phyloP scores from a whole-genome alignment of 2,113 vertebrate genomes.

The Bufo gargarizans region DNA sequence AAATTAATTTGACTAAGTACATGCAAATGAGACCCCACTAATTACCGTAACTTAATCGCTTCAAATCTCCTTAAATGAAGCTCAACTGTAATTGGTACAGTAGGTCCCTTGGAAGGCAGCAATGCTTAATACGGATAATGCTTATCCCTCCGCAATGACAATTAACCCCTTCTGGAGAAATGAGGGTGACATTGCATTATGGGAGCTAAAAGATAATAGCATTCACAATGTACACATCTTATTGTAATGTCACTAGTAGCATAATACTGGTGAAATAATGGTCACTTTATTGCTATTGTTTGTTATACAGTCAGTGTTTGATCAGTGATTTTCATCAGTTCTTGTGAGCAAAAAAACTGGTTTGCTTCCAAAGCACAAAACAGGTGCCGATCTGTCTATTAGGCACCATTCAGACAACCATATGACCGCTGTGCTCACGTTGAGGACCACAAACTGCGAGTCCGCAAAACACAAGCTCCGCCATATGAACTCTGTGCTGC shows the following conservation, averaged over 20 bases:
- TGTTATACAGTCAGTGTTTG: too few relatives aligned
- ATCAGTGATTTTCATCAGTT: too few relatives aligned
- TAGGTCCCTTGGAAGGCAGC: slow-evolving; percentile 48
- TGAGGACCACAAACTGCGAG: too few relatives aligned
- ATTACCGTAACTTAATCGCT: slow-evolving; percentile 55
- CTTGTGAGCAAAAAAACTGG: too few relatives aligned
- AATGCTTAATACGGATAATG: slow-evolving; percentile 35
- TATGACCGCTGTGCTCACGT: too few relatives aligned
- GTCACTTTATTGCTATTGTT: too few relatives aligned
- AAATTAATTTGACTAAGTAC: slow-evolving; percentile 58
- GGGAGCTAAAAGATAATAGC: not conserved
- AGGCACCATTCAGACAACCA: too few relatives aligned
- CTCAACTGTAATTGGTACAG: slow-evolving; percentile 59
- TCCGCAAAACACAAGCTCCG: too few relatives aligned
- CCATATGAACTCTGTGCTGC: too few relatives aligned
- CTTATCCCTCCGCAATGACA: slow-evolving; percentile 38
- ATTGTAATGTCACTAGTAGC: not conserved
- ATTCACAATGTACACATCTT: not conserved
- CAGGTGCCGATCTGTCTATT: too few relatives aligned
- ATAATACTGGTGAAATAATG: not conserved
- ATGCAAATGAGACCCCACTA: slow-evolving; percentile 56
- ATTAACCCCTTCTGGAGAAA: slow-evolving; percentile 27
- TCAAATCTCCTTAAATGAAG: slow-evolving; percentile 55
- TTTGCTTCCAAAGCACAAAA: too few relatives aligned
- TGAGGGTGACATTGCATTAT: not conserved